Evolutionary conservation across 2,888 invertebrate genomes (phyloP), one percentile per base, ranked within the genome.

Genomic region (Cylloceria caligata): DNA sequence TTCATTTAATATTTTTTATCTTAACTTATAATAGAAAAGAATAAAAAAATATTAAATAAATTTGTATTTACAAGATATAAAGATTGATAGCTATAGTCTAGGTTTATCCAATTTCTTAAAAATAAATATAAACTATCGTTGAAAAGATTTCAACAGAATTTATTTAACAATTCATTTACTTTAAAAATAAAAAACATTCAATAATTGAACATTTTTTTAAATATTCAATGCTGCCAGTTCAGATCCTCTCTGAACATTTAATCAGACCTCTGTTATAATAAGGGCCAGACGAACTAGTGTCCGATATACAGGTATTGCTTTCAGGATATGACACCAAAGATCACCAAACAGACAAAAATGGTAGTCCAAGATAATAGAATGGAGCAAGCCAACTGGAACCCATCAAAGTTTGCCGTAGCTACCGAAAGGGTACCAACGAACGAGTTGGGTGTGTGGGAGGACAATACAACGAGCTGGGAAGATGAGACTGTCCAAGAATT

Each of bases 281-380:
- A 13, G 16, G n/a, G 27, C 42, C 34, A 1, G 6, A 21, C 34
- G 27, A 45, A 55, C 34, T n/a, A 3, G 16, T 4, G 16, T 16
- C 11, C n/a, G 0, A 45, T 4, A 3, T 16, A 4, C 4, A 3
- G 5, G 16, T 45, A 16, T 24, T 2, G 7, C 1, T 87, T 87
- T 36, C 71, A 94, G 94, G 95, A 95, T 86, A 94, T 95, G 94
- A 92, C 94, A 34, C 95, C 95, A 9, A 93, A 93, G 82, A 95
- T 95, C 45, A 95, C 94, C 16, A 94, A 93, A 72, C 95, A 95
- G 88, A 92, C 93, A 0, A 95, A 95, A 90, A 88, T 95, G 64
- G 91, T 94, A 69, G 90, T 95, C 30, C 93, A 91, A 69, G 91
- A 93, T 74, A 92, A 93, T 57, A 86, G 86, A 13, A 79, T 86